Conservation (phyloP, 2,888 invertebrate genomes). For the Acronicta alni region DNA sequence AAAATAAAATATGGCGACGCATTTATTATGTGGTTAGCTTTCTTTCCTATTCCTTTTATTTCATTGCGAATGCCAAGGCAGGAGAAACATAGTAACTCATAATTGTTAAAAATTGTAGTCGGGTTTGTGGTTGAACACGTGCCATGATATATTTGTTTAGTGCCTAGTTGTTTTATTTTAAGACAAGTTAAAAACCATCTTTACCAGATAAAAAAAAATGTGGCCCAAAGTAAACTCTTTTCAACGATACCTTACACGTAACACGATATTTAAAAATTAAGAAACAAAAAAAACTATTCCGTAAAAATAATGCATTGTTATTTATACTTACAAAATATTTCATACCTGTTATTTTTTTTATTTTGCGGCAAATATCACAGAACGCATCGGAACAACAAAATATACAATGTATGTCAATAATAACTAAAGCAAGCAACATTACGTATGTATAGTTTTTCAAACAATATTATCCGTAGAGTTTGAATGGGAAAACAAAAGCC, state of each 20-base stretch:
- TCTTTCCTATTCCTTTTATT: background rate
- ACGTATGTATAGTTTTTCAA: conserved; percentile 31
- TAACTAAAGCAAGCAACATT: conserved; percentile 14
- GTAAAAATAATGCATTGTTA: too few relatives aligned
- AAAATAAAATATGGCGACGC: conserved; percentile 12
- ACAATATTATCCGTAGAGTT: conserved; percentile 20
- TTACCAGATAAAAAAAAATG: background rate
- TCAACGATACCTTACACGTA: too few relatives aligned
- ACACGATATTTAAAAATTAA: too few relatives aligned
- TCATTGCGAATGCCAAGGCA: too few relatives aligned
- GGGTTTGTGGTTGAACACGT: too few relatives aligned
- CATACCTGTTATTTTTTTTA: too few relatives aligned
- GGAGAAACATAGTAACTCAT: too few relatives aligned
- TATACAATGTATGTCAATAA: conserved; percentile 1
- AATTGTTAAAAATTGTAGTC: too few relatives aligned
- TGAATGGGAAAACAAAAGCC: conserved; percentile 30
- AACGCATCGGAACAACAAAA: background rate
- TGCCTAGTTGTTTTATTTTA: background rate
- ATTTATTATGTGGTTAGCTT: conserved; percentile 1
- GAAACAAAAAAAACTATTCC: too few relatives aligned
- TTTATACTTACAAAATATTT: too few relatives aligned
- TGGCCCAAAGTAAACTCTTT: too few relatives aligned
- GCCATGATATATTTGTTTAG: too few relatives aligned
- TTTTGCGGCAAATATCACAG: background rate
- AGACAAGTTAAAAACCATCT: background rate